phyloP scores from a whole-genome alignment of 1,140 invertebrate genomes.

The Campoletis sonorensis region DNA sequence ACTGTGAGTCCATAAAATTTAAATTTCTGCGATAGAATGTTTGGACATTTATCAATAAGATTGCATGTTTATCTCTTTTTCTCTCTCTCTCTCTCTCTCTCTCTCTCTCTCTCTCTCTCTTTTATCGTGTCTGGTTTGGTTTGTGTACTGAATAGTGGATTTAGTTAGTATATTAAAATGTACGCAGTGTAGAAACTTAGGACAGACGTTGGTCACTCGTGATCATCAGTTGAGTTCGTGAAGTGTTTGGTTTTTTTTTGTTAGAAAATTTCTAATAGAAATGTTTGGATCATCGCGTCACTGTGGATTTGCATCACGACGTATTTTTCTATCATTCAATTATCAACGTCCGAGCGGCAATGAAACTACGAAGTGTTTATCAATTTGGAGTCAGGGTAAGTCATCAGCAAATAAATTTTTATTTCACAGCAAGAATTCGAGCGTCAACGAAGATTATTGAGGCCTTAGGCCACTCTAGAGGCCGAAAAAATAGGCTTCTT shows the following conservation, averaged over 20 bases:
- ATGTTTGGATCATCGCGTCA: conserved; percentile 1
- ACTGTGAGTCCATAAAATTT: no score
- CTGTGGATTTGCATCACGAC: background rate
- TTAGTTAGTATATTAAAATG: background rate
- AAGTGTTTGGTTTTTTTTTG: background rate
- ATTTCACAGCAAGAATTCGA: background rate
- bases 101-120: background rate
- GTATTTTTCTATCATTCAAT: background rate
- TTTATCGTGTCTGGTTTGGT: background rate
- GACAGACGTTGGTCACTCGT: background rate
- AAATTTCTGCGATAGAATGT: no score
- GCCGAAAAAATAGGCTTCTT: no score
- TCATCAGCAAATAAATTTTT: background rate
- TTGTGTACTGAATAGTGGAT: background rate
- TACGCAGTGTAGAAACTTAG: background rate
- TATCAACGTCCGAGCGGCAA: background rate
- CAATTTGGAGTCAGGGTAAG: conserved; percentile 3
- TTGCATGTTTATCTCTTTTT: no score
- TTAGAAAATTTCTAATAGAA: background rate
- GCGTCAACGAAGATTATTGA: no score
- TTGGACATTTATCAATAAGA: conserved; percentile 9
- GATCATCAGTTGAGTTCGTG: background rate
- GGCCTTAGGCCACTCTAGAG: no score
- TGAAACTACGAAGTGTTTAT: background rate
- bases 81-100: background rate